Conservation (phyloP, 2,888 invertebrate genomes). For the Ariolimax columbianus region DNA sequence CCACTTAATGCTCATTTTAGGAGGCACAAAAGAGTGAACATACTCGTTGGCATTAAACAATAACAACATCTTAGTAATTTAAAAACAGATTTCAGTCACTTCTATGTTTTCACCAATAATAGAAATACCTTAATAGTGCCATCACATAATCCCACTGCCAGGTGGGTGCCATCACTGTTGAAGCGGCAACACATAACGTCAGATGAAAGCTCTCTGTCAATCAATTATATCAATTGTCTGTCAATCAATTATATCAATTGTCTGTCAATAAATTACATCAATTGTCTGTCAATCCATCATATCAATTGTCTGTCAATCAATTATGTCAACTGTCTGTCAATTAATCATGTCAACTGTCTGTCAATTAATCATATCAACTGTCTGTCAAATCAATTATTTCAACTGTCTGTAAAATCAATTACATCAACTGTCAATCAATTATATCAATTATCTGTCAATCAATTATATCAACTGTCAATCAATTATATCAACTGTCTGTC, state of each 20-base stretch:
- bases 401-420: no score
- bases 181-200: slow-evolving; percentile 76
- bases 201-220: slow-evolving; percentile 65
- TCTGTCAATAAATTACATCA: slow-evolving; percentile 57
- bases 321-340: no score
- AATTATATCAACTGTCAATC: slow-evolving; percentile 53
- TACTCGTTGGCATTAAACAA: no score
- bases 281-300: slow-evolving; percentile 58
- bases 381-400: no score
- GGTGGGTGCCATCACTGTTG: slow-evolving; percentile 67
- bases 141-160: slow-evolving; percentile 75
- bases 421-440: slow-evolving; percentile 59
- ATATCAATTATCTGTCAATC: slow-evolving; percentile 58
- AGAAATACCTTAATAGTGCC: slow-evolving; percentile 72
- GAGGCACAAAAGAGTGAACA: no score
- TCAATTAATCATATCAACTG: no score
- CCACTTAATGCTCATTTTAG: no score
- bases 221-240: slow-evolving; percentile 57
- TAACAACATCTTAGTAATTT: no score
- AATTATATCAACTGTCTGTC: slow-evolving; percentile 25
- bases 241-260: slow-evolving; percentile 35
- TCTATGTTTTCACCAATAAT: not conserved
- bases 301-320: no score
- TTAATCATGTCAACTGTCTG: no score
- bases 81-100: not conserved